phyloP scores from a whole-genome alignment of 1,140 invertebrate species.

The Atta cephalotes region DNA sequence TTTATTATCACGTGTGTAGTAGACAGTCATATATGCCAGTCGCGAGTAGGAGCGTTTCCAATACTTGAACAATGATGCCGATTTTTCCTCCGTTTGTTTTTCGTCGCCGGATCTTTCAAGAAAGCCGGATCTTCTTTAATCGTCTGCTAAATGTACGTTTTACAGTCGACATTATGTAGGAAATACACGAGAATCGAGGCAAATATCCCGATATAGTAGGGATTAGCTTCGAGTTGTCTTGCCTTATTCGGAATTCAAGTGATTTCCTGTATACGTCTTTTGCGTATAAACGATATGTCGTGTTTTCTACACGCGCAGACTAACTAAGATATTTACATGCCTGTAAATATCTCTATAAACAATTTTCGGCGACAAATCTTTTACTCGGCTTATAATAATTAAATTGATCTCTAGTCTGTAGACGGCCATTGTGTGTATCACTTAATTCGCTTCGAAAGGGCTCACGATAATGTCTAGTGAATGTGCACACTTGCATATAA shows the following conservation, averaged over 20 bases:
- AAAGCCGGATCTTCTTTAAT: slow-evolving; percentile 2
- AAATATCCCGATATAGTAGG: background rate
- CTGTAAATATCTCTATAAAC: slow-evolving; percentile 38
- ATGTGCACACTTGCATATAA: background rate
- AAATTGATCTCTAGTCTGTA: slow-evolving; percentile 61
- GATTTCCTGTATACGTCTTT: slow-evolving; percentile 29
- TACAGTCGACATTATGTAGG: background rate
- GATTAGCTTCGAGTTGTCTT: slow-evolving; percentile 27
- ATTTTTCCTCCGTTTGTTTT: slow-evolving; percentile 22
- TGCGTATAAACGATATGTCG: slow-evolving; percentile 3
- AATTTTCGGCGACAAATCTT: slow-evolving; percentile 30
- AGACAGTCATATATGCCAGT: background rate
- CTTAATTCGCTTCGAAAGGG: slow-evolving; percentile 33
- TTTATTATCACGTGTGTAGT: slow-evolving; percentile 31
- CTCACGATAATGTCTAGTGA: slow-evolving; percentile 10
- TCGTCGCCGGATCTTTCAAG: slow-evolving; percentile 17
- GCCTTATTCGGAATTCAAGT: slow-evolving; percentile 51
- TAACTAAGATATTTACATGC: too few relatives aligned
- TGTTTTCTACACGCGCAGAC: slow-evolving; percentile 26
- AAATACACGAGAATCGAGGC: slow-evolving; percentile 29
- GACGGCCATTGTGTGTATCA: slow-evolving; percentile 35
- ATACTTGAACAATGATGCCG: slow-evolving; percentile 26
- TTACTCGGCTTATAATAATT: slow-evolving; percentile 28
- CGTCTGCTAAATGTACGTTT: slow-evolving; percentile 10
- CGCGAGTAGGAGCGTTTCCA: background rate